Base-by-base conservation (phyloP, 2,797 vertebrate genomes). In the Enteromius treurensis region DNA sequence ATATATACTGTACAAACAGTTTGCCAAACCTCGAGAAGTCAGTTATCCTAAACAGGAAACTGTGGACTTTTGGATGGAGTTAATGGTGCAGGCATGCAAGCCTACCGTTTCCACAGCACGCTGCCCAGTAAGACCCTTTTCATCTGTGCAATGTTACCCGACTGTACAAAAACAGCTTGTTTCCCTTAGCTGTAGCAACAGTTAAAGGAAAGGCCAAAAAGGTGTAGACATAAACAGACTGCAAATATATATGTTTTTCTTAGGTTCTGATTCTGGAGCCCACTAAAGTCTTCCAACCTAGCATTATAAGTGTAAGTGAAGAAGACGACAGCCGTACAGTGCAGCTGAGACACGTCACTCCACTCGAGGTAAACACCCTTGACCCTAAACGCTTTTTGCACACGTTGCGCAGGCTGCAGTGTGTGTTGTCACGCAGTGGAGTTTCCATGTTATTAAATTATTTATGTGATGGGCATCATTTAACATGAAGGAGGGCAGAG, bases 221-320 rank as follows among this genome's bases (percentile, higher is more conserved):
- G n/a, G 11, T 80, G 26, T 17, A 47, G 26, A 21, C 26, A 45
- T 67, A 77, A 40, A 58, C 77, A 47, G 32, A 45, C 45, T 8
- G 45, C 15, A 62, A 84, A 51, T 19, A 13, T 60, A 23, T 29
- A 17, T 47, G 2, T 58, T 11, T 45, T 40, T 68, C 84, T 17
- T 88, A 98, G 97, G 96, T 97, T 13, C 95, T 98, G 32, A 89
- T 97, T 74, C 89, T 98, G 85, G 97, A 98, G 87, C 94, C 93
- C 64, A 95, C 88, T 86, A 96, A 96, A 90, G 88, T 96, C 58
- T 91, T 97, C 65, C 93, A 93, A 74, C 96, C 97, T 0, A 92
- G 95, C 0, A 87, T 89, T 15, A 93, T 98, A 32, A 91, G 88
- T 11, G 92, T 97, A 75, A 92, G 81, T 10, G 91, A 95, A 26